Evolutionary conservation across 2,888 invertebrate species (phyloP).

Genomic region (Acleris emargana): DNA sequence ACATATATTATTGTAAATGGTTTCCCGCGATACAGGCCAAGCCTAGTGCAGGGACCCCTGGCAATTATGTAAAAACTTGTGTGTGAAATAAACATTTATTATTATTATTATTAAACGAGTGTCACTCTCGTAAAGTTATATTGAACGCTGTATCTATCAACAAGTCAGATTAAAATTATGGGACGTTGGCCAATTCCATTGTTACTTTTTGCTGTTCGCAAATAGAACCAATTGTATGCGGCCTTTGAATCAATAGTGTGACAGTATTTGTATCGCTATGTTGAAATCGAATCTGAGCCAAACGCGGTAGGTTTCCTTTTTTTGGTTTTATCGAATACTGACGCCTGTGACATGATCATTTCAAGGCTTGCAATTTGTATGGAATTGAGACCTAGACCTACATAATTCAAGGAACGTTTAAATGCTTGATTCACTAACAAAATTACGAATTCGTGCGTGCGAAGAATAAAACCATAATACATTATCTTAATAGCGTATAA

Average conservation of each 20-base stretch:
- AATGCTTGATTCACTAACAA: conserved; percentile 18
- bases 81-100: too few relatives aligned
- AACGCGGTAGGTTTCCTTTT: conserved; percentile 18
- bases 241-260: conserved; percentile 30
- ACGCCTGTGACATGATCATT: not conserved
- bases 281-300: conserved; percentile 30
- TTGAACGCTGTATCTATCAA: conserved; percentile 8
- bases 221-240: conserved; percentile 35
- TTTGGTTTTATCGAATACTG: conserved; percentile 15
- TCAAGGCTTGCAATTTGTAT: conserved; percentile 4
- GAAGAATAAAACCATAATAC: conserved; percentile 9
- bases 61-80: too few relatives aligned
- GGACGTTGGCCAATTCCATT: conserved; percentile 37
- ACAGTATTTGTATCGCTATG: conserved; percentile 29
- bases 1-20: too few relatives aligned
- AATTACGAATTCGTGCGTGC: conserved; percentile 14
- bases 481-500: conserved; percentile 16
- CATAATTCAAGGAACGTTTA: conserved; percentile 4
- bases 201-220: conserved; percentile 39
- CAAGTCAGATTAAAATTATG: conserved; percentile 24
- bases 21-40: too few relatives aligned
- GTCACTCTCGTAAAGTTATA: conserved; percentile 15
- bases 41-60: too few relatives aligned
- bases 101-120: too few relatives aligned
- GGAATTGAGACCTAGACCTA: conserved; percentile 19